Conservation (phyloP, 2,888 invertebrate species). For the Entomobrya proxima region DNA sequence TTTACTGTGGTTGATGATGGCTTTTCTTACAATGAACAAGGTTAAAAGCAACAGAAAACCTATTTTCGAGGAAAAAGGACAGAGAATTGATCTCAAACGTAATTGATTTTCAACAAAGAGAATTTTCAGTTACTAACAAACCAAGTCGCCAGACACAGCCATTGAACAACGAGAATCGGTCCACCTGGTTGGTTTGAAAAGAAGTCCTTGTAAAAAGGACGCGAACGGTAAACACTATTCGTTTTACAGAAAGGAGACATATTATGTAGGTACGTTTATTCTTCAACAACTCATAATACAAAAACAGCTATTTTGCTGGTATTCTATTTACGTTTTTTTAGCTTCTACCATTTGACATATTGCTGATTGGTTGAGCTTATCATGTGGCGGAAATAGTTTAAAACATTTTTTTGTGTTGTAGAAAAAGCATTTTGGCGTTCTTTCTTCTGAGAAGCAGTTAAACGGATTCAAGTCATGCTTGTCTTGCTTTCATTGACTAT, state of each 20-base stretch:
- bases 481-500: slow-evolving; percentile 15
- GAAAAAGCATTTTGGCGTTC: background rate
- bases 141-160: background rate
- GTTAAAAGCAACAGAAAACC: background rate
- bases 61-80: slow-evolving; percentile 2
- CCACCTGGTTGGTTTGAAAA: slow-evolving; percentile 12
- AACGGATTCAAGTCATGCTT: slow-evolving; percentile 39
- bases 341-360: slow-evolving; percentile 1
- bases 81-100: background rate
- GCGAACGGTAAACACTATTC: background rate
- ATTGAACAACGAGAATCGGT: slow-evolving; percentile 1
- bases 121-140: slow-evolving; percentile 16
- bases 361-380: background rate
- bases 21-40: background rate
- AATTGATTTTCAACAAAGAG: slow-evolving; percentile 35
- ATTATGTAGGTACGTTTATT: background rate
- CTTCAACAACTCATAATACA: background rate
- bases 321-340: slow-evolving; percentile 7
- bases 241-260: background rate
- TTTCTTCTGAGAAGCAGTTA: slow-evolving; percentile 18
- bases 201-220: background rate
- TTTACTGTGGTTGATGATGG: background rate
- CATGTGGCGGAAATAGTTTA: background rate
- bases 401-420: slow-evolving; percentile 22
- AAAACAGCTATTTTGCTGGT: background rate